Conservation (phyloP, 2,113 vertebrate genomes). For the Rattus rattus region DNA sequence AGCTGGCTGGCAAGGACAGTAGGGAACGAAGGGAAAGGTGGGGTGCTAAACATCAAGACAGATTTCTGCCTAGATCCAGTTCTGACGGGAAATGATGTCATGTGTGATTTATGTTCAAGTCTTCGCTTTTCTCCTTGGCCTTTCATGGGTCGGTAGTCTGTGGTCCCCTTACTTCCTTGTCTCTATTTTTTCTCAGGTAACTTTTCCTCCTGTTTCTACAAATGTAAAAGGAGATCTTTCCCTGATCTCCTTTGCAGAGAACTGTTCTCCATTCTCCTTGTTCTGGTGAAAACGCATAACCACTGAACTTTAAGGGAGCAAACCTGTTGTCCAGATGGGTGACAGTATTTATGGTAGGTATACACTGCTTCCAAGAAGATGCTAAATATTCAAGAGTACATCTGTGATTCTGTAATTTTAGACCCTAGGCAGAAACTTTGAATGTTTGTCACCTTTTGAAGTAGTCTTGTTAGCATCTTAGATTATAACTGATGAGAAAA, state of each 20-base stretch:
- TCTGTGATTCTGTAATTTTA: slow-evolving; percentile 21
- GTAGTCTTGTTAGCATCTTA: slow-evolving; percentile 15
- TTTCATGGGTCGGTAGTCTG: neutral
- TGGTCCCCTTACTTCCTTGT: neutral
- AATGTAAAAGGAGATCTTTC: neutral
- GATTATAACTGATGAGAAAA: slow-evolving; percentile 44
- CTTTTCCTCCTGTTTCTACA: neutral
- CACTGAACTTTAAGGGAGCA: neutral
- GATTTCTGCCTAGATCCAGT: neutral
- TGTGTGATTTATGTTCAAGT: neutral
- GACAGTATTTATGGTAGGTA: neutral
- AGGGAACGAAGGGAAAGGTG: neutral
- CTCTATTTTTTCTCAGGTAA: neutral
- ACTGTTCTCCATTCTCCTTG: neutral
- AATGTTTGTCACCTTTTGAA: slow-evolving; percentile 38
- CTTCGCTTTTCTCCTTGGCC: neutral
- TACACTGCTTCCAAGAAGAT: neutral
- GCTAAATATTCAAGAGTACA: slow-evolving; percentile 25
- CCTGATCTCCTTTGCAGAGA: neutral
- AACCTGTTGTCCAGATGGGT: neutral
- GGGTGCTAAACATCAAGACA: neutral
- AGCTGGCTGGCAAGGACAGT: fast-evolving
- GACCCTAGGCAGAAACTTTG: neutral
- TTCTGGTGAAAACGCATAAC: neutral
- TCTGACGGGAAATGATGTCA: neutral